phyloP scores from a whole-genome alignment of 2,113 vertebrate genomes.

The Ibidorhyncha struthersii region DNA sequence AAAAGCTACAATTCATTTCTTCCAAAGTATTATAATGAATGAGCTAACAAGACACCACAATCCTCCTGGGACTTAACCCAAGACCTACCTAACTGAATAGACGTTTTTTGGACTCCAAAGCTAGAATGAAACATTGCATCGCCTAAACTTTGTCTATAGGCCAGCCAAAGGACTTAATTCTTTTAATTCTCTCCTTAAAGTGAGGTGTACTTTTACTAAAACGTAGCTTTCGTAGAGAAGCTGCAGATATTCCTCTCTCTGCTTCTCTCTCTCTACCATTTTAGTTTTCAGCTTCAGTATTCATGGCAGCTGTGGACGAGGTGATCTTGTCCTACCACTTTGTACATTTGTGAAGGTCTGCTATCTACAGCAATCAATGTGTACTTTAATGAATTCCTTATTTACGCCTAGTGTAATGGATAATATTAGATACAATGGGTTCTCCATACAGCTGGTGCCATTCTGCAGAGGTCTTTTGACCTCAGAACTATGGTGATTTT shows the following conservation, averaged over 20 bases:
- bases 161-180: not conserved
- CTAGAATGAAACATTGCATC: not conserved
- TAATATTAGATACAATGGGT: not conserved
- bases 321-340: not conserved
- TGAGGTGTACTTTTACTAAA: not conserved
- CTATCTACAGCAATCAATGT: fast-evolving
- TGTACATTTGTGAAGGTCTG: not conserved
- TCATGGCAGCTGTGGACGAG: not conserved
- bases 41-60: not conserved
- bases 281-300: not conserved
- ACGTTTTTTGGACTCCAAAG: not conserved
- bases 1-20: not conserved
- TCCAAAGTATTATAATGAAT: not conserved
- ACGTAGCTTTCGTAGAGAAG: not conserved
- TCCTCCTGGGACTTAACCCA: not conserved
- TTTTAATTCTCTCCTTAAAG: not conserved
- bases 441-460: not conserved
- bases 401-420: not conserved
- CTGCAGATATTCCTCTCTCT: not conserved
- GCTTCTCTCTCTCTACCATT: not conserved
- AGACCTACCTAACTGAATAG: not conserved
- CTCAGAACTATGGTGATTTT: not conserved
- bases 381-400: not conserved
- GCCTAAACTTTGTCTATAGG: not conserved
- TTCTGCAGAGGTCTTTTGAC: not conserved